Conservation (phyloP, 2,888 invertebrate species). For the Epirrita christyi region DNA sequence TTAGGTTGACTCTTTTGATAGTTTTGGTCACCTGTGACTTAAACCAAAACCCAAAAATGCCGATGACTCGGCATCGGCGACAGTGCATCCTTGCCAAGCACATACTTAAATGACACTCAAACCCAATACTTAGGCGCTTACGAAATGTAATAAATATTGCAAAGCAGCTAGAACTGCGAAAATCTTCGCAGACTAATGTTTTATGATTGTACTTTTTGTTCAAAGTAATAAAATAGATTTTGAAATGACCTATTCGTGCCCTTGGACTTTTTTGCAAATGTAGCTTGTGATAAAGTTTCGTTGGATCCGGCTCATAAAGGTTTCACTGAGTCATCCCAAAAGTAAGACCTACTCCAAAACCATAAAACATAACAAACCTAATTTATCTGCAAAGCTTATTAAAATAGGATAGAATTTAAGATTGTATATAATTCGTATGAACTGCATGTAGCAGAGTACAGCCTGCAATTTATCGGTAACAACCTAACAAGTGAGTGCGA, state of each 20-base stretch:
- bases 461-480: conserved; percentile 46
- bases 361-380: too few species aligned
- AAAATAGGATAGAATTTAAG: too few species aligned
- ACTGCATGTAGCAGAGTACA: conserved; percentile 3
- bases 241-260: not conserved
- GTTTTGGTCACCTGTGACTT: conserved; percentile 64
- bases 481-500: conserved; percentile 56
- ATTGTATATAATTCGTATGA: too few species aligned
- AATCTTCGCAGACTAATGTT: conserved; percentile 1
- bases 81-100: conserved; percentile 67
- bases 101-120: conserved; percentile 61
- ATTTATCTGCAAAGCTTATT: too few species aligned
- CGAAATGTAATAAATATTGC: conserved; percentile 40
- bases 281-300: too few species aligned
- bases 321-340: too few species aligned
- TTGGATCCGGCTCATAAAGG: too few species aligned
- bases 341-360: too few species aligned
- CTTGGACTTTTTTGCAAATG: too few species aligned
- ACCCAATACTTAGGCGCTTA: conserved; percentile 52
- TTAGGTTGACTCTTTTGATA: too few species aligned
- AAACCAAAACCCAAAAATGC: conserved; percentile 56
- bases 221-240: not conserved
- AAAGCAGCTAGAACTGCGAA: conserved; percentile 15
- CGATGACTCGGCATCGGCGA: conserved; percentile 62
- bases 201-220: not conserved